Percentiles rank a stretch among this genome's conserved stretches.
Conservation (phyloP, 2,888 invertebrate genomes). For the Melikaiella ostensackeni region DNA sequence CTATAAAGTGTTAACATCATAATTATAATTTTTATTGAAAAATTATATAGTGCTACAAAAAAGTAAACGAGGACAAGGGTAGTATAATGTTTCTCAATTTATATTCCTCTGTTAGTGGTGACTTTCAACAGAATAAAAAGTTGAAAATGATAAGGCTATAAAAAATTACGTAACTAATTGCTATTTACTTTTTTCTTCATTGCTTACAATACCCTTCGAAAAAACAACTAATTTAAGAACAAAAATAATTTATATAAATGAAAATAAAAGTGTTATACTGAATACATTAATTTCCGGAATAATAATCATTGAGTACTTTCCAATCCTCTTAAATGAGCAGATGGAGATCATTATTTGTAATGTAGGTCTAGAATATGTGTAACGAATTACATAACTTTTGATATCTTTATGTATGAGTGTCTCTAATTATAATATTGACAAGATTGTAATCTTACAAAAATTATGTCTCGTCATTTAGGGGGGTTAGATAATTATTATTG, state of each 20-base stretch:
- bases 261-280: background rate
- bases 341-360: background rate
- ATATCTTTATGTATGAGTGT: background rate
- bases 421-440: background rate
- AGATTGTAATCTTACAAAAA: background rate
- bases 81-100: background rate
- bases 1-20: background rate
- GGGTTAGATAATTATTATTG: background rate
- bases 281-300: background rate
- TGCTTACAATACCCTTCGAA: background rate
- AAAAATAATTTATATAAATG: background rate
- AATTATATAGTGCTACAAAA: background rate
- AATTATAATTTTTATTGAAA: background rate
- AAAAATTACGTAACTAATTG: background rate
- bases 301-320: background rate
- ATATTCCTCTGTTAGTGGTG: background rate
- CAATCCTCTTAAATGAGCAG: background rate
- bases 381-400: background rate
- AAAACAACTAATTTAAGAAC: background rate
- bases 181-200: background rate
- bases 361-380: background rate
- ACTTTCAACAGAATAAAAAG: background rate
- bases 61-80: slow-evolving; percentile 20
- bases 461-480: background rate
- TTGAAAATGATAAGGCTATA: background rate